These are phyloP conservation scores for Cecidostiba fungosa DNA, from an alignment of 2,888 invertebrate genomes.

Conservation along the genomic window DNA sequence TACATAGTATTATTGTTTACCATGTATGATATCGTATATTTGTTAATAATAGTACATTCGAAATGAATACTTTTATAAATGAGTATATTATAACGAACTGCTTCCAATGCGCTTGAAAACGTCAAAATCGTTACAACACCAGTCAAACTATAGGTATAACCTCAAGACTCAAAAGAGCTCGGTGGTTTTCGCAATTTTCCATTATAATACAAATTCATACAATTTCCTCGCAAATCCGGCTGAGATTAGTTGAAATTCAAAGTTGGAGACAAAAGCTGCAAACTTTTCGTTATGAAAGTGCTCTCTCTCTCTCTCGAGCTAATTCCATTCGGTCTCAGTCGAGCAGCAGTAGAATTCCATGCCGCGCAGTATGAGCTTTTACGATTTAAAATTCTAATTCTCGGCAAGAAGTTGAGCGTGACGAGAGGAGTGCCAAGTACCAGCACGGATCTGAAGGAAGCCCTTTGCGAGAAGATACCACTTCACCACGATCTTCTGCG, in stretches of 20 bases:
- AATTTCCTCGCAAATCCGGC: neutral
- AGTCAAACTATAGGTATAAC: too few species aligned
- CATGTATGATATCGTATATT: too few species aligned
- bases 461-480: slow-evolving; percentile 75
- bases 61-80: too few species aligned
- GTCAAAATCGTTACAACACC: too few species aligned
- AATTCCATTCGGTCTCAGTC: neutral
- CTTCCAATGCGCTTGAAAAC: too few species aligned
- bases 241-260: neutral
- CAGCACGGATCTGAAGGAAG: slow-evolving; percentile 73
- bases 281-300: neutral
- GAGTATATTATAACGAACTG: too few species aligned
- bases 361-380: neutral
- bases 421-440: slow-evolving; percentile 73
- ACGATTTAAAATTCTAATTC: slow-evolving; percentile 52
- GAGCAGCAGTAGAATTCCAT: neutral
- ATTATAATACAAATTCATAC: neutral
- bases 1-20: too few species aligned
- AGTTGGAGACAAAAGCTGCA: neutral
- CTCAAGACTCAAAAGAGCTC: too few species aligned
- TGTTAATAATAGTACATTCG: too few species aligned
- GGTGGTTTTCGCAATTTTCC: neutral
- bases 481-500: slow-evolving; percentile 73
- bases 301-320: neutral
- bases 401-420: slow-evolving; percentile 65